Base-by-base conservation (phyloP, 2,888 invertebrate genomes). In the Tineola bisselliella region DNA sequence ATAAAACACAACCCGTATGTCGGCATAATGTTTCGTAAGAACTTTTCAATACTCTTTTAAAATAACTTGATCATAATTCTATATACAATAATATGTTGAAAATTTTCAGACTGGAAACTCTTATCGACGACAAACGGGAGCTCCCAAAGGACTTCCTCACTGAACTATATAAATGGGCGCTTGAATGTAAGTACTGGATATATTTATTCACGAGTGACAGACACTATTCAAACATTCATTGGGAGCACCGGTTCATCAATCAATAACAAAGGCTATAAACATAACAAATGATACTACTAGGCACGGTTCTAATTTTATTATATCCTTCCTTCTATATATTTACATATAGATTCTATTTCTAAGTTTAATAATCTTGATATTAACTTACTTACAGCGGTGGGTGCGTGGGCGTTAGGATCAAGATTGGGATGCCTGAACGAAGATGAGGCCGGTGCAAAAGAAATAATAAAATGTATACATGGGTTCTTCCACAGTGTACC, bases 141-240 rank as follows among this genome's bases (percentile, higher is more conserved):
- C 81, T 93, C 65, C 91, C 92, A n/a, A 81, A 87, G 58, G 84
- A 91, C 73, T 92, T 93, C 74, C 87, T 91, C 64, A 90, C 89
- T 64, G 92, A 93, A 76, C 88, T 93, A 62, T 91, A 92, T 76
- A 92, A 92, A 84, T 94, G 94, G 94, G 92, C 93, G 17, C 83
- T 94, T 62, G 94, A 94, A 87, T 93, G 94, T 92, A 88, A 90
- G 92, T 90, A 72, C 11, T 8, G 18, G 17, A 52, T 11, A 31
- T 31, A 31, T 31, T 3, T 38, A 38, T 38, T 38, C 38, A 38
- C 38, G 38, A 38, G 38, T 38, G 38, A 38, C 38, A 38, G 38
- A 38, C 38, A 38, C 38, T 38, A 13, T 48, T 48, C 48, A 48
- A 48, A 48, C 17, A 48, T 17, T 15, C 13, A 48, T 15, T 48